phyloP scores from a whole-genome alignment of 2,797 vertebrate genomes.

The Acanthis flammea region DNA sequence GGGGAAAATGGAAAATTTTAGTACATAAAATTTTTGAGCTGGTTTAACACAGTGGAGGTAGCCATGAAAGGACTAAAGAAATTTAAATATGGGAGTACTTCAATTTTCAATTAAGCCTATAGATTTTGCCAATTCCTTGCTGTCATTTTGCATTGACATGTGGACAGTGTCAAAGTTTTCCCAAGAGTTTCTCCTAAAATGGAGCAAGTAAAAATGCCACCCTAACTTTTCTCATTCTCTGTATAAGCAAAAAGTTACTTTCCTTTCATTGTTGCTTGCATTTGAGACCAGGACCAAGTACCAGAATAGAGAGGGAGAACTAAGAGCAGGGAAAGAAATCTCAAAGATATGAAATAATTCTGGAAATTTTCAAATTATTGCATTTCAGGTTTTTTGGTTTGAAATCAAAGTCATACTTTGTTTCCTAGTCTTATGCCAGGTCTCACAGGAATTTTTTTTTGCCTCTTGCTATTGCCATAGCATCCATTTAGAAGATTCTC shows the following conservation, averaged over 20 bases:
- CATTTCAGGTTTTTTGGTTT: background rate
- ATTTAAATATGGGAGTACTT: background rate
- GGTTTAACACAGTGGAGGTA: background rate
- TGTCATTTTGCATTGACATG: background rate
- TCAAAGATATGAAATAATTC: background rate
- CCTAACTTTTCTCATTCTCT: background rate
- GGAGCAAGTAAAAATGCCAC: background rate
- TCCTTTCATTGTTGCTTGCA: background rate
- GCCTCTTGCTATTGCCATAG: background rate
- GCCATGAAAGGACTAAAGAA: background rate
- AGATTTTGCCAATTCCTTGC: background rate
- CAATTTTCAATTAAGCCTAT: background rate
- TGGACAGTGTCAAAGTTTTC: background rate
- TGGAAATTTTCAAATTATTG: background rate
- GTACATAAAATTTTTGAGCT: background rate
- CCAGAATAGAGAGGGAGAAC: background rate
- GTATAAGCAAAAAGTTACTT: background rate
- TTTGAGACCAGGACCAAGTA: background rate
- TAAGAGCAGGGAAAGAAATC: background rate
- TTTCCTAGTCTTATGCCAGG: background rate
- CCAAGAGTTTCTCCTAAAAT: conserved; percentile 14
- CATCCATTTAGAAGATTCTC: background rate
- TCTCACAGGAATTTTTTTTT: background rate
- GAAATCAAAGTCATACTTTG: background rate
- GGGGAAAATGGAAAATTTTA: background rate